Evolutionary conservation across 2,113 vertebrate species (phyloP), one percentile per base, ranked within the genome.

Genomic region (Australoheros scitulus): DNA sequence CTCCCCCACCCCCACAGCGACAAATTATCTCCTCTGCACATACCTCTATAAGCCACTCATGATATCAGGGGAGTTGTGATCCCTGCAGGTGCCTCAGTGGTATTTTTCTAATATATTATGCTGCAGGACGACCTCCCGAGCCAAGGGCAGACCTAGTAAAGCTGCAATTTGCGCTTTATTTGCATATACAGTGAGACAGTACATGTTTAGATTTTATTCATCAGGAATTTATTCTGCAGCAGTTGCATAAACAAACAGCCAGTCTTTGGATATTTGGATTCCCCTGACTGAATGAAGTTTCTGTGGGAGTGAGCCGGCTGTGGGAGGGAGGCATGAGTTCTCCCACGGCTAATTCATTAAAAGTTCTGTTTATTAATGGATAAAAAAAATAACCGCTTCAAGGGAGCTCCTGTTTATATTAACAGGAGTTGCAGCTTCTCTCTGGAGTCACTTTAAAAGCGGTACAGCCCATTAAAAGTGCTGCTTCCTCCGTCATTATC

Each of bases 11-110:
- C 36, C 34, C 38, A 15, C 6, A 0, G 2, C 1, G 11, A 24
- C 43, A 59, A 22, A 83, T 78, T 22, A 81, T 76, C 80, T 83
- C 74, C 77, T 32, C 26, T 22, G 59, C 36, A 81, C 86, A 78
- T 18, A 32, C 58, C 22, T 60, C 5, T 81, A 11, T 61, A 43
- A 74, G 36, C 85, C 85, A 75, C 34, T 22, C 36, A 57, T 55
- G 2, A 50, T 24, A 72, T 55, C 68, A 34, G 68, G 68, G 47
- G 68, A 55, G 47, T n/a, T 72, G 47, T 47, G 78, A n/a, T 84
- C 81, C 65, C 84, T 68, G 43, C 57, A 78, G 79, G 74, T 56
- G 41, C 32, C 32, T 74, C 64, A 1, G 5, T 29, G 14, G 15
- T 41, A n/a, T 34, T 55, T 55, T 72, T 32, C 47, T 72, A 32